Evolutionary conservation across 2,113 vertebrate genomes (phyloP).

Genomic region (Mus pahari): DNA sequence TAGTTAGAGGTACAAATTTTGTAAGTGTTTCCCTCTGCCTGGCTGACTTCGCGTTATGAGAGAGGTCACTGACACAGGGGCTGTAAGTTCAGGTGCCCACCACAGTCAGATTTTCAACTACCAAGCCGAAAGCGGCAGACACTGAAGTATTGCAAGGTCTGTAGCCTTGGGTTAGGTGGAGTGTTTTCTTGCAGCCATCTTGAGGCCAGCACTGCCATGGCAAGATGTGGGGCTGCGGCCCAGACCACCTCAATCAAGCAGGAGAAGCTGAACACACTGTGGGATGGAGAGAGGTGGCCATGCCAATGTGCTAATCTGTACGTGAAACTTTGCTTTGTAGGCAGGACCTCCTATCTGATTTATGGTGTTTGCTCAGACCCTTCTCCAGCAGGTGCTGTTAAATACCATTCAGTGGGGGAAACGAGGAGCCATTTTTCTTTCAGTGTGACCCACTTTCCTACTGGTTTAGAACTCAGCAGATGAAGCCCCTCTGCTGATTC

Average conservation of each 20-base stretch:
- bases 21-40: not conserved
- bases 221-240: not conserved
- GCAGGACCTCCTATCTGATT: not conserved
- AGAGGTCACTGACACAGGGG: not conserved
- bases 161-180: not conserved
- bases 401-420: not conserved
- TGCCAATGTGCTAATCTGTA: not conserved
- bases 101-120: not conserved
- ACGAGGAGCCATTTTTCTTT: not conserved
- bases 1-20: not conserved
- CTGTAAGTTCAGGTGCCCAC: not conserved
- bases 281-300: not conserved
- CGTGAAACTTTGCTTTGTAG: not conserved
- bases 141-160: rapidly evolving
- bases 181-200: rapidly evolving
- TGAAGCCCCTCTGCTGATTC: not conserved
- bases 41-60: not conserved
- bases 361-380: not conserved
- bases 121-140: not conserved
- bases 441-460: not conserved
- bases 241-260: not conserved
- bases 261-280: not conserved
- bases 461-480: not conserved
- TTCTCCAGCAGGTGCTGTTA: not conserved
- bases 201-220: rapidly evolving